Percentiles rank a stretch among this genome's conserved stretches.
phyloP scores from a whole-genome alignment of 2,888 invertebrate species.

The Adineta ricciae region DNA sequence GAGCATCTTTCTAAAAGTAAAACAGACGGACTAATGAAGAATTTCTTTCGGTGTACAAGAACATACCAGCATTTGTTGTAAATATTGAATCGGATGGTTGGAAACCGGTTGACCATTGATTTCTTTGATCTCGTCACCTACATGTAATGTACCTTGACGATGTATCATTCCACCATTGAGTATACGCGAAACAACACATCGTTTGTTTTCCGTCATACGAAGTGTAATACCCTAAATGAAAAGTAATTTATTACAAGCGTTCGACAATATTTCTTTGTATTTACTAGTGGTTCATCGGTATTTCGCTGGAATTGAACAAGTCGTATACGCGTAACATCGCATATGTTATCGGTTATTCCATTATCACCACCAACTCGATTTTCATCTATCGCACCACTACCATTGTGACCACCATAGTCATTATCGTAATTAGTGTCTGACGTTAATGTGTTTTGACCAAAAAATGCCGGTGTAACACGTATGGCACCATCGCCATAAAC shows the following conservation, averaged over 20 bases:
- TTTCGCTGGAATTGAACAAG: constrained; percentile 99
- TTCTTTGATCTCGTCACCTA: constrained; percentile 97
- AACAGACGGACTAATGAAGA: no score
- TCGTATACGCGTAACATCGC: constrained; percentile 85
- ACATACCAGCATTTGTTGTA: constrained; percentile 77
- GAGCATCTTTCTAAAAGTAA: constrained; percentile 63
- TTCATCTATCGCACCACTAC: constrained; percentile 43
- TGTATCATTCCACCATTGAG: constrained; percentile 99
- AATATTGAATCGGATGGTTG: constrained; percentile 88
- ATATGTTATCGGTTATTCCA: constrained; percentile 43
- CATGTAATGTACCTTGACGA: constrained; percentile 66
- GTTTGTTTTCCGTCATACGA: constrained; percentile 92
- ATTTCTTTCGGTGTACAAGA: neutral
- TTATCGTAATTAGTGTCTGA: constrained; percentile 37
- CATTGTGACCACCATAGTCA: constrained; percentile 39
- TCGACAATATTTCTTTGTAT: neutral
- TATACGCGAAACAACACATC: constrained; percentile 91
- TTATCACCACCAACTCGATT: constrained; percentile 38
- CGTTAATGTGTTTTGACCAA: neutral
- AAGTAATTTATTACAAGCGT: neutral
- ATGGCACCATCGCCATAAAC: constrained; percentile 91
- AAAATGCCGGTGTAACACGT: constrained; percentile 58
- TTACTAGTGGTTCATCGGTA: constrained; percentile 97
- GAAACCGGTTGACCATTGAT: constrained; percentile 80
- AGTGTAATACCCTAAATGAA: constrained; percentile 58